A percentile compares a stretch with the other conserved stretches of the same genome.
Conservation (phyloP, 1,140 invertebrate species). For the Aphidius ervi region DNA sequence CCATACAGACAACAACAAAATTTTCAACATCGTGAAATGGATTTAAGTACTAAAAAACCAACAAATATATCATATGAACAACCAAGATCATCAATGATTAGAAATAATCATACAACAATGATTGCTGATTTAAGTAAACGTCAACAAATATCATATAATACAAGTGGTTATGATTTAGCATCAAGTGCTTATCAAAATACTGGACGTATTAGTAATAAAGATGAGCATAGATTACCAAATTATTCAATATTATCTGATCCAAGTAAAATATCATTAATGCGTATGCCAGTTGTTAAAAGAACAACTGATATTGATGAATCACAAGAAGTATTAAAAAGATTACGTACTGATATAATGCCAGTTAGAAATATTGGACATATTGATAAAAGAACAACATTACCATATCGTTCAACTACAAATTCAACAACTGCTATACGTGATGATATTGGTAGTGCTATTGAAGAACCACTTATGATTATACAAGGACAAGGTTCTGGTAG, state of each 20-base stretch:
- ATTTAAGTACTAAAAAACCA: conserved; percentile 45
- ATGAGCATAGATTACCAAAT: conserved; percentile 45
- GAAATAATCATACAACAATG: conserved; percentile 40
- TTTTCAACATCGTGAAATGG: conserved; percentile 48
- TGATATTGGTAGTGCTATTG: conserved; percentile 63
- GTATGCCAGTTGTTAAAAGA: conserved; percentile 40
- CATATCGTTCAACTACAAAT: conserved; percentile 34
- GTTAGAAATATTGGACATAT: conserved; percentile 31
- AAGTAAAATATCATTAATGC: conserved; percentile 42
- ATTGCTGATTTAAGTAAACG: conserved; percentile 48
- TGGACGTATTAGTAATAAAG: conserved; percentile 33
- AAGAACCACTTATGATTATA: conserved; percentile 70
- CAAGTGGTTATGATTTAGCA: conserved; percentile 15
- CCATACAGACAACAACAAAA: conserved; percentile 37
- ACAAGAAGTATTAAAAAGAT: conserved; percentile 38
- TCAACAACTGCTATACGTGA: conserved; percentile 25
- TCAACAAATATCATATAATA: conserved; percentile 33
- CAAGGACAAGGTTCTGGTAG: conserved; percentile 70
- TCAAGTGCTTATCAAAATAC: neutral
- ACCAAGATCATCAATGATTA: conserved; percentile 40
- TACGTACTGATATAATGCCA: conserved; percentile 41
- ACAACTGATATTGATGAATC: conserved; percentile 39
- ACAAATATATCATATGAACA: conserved; percentile 37
- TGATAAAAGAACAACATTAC: conserved; percentile 33
- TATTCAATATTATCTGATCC: conserved; percentile 49